Base-by-base conservation (phyloP, 2,113 vertebrate species). In the Vidua chalybeata region DNA sequence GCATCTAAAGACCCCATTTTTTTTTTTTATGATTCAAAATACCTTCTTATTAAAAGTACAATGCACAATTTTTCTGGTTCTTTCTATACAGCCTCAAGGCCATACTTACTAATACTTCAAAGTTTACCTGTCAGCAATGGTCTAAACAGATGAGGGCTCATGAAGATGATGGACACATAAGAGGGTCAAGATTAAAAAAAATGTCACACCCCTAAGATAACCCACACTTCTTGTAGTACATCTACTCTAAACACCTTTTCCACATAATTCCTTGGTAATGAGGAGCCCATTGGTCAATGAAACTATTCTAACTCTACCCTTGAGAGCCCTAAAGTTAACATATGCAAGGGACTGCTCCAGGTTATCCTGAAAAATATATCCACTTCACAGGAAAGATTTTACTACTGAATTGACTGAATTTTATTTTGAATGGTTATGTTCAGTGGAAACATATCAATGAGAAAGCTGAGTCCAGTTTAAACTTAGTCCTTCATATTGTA, bases 191-290 rank as follows among this genome's bases (percentile, higher is more conserved):
- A 56, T 15, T 64, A 28, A 15, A 64, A 43, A 33, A 64, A 43
- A 33, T 28, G 8, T 35, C 4, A 3, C 37, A 8, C 10, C 27
- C 28, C 37, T 77, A 54, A 59, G 2, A 64, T 20, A 80, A 54
- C 1, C 2, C 16, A 75, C 10, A 18, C 3, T 55, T 59, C 5
- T 18, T 59, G 21, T 9, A 55, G 9, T 3, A 55, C 1, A 7
- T 23, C 15, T 59, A 22, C 24, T 64, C 30, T 11, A 15, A 52
- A 78, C 63, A 45, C 2, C 5, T 23, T 13, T 59, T 76, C 23
- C 11, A 45, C 26, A 63, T 46, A 51, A 75, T 63, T 19, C 19
- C 23, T 88, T 10, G 21, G 27, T 46, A 85, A 87, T 20, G 17
- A 75, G 33, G 5, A 82, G 11, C 6, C 31, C 6, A 8, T 21